phyloP scores from a whole-genome alignment of 2,888 invertebrate species.

The Actias luna region DNA sequence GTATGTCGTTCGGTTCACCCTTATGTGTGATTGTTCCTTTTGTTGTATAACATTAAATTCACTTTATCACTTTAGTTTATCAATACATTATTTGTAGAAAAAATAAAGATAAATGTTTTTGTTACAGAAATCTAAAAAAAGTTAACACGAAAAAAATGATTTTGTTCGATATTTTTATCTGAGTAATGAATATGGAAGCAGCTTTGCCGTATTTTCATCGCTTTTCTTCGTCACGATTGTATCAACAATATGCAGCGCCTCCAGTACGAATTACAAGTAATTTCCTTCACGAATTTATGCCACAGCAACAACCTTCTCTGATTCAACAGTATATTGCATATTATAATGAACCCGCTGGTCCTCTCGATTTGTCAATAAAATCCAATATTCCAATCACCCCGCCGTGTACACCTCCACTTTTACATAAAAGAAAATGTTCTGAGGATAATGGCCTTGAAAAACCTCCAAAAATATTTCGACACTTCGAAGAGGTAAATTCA shows the following conservation, averaged over 20 bases:
- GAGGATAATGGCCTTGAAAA: conserved; percentile 62
- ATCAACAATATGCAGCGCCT: conserved; percentile 70
- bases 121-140: conserved; percentile 43
- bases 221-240: conserved; percentile 64
- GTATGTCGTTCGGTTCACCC: conserved; percentile 34
- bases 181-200: conserved; percentile 59
- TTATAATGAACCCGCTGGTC: conserved; percentile 83
- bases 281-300: conserved; percentile 69
- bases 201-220: conserved; percentile 71
- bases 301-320: conserved; percentile 70
- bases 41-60: conserved; percentile 32
- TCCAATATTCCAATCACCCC: conserved; percentile 87
- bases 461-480: conserved; percentile 68
- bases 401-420: conserved; percentile 88
- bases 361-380: conserved; percentile 89
- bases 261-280: conserved; percentile 65
- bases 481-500: conserved; percentile 64
- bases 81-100: conserved; percentile 25
- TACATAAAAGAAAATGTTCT: conserved; percentile 72
- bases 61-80: conserved; percentile 37
- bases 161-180: background rate
- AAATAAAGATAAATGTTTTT: conserved; percentile 31
- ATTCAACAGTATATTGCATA: conserved; percentile 81
- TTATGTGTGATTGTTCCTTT: conserved; percentile 13
- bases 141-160: conserved; percentile 15